Conservation (phyloP, 2,888 invertebrate species). For the Eilema griseolum region DNA sequence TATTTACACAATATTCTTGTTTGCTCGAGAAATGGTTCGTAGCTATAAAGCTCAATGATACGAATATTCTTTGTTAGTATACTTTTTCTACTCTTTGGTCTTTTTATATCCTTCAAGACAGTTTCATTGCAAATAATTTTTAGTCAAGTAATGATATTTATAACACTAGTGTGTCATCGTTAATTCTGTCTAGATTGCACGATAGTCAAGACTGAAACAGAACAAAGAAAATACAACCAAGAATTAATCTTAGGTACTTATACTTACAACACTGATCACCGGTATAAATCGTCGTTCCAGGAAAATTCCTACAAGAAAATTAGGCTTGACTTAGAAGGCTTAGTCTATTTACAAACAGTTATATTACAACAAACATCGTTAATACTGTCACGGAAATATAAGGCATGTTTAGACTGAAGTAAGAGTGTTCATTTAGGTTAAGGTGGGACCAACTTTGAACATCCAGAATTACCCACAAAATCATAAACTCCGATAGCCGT, state of each 20-base stretch:
- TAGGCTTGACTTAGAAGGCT: accelerated
- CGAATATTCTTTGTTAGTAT: background rate
- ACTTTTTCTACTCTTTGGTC: background rate
- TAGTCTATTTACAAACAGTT: background rate
- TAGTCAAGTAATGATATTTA: background rate
- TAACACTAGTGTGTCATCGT: background rate
- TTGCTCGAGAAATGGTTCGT: constrained; percentile 1
- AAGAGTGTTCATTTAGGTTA: too few relatives aligned
- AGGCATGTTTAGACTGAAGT: too few relatives aligned
- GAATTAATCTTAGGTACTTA: background rate
- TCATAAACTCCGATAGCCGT: background rate
- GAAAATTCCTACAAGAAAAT: too few relatives aligned
- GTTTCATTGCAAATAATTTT: background rate
- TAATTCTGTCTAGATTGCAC: background rate
- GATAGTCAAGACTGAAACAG: background rate
- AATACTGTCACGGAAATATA: too few relatives aligned
- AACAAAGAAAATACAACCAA: background rate
- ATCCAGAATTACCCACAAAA: background rate
- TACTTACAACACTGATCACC: background rate
- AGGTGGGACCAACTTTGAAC: background rate
- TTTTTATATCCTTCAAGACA: background rate
- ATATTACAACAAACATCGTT: too few relatives aligned
- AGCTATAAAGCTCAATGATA: constrained; percentile 1
- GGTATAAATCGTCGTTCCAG: background rate
- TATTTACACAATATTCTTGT: background rate